These are phyloP conservation scores for Rugalucina vietnamica DNA, from an alignment of 2,888 invertebrate genomes.

Conservation along the genomic window DNA sequence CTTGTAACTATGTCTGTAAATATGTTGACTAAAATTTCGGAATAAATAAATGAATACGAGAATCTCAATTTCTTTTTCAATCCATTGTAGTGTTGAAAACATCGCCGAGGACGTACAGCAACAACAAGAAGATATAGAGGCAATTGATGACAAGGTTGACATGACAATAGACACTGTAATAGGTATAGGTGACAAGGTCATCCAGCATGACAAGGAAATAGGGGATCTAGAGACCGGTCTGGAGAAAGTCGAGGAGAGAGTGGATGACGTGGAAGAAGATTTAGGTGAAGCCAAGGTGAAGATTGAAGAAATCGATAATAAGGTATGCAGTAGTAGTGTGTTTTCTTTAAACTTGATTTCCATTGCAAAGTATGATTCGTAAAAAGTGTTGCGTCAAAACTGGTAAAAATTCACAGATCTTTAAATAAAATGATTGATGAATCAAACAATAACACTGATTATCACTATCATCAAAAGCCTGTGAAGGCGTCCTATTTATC, in stretches of 20 bases:
- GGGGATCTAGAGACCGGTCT: background rate
- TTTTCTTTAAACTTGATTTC: background rate
- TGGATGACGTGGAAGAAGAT: constrained; percentile 16
- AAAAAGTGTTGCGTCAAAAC: no score
- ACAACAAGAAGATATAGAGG: constrained; percentile 68
- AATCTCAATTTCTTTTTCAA: constrained; percentile 2
- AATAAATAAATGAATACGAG: no score
- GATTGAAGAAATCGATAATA: constrained; percentile 17
- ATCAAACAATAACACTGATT: no score
- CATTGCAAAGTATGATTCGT: no score
- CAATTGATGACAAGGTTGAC: constrained; percentile 69
- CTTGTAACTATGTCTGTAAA: no score
- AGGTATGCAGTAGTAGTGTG: background rate
- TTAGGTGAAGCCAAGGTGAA: background rate
- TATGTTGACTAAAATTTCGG: no score
- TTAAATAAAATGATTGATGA: no score
- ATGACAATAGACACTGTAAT: constrained; percentile 68
- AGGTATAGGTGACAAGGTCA: constrained; percentile 67
- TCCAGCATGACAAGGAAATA: constrained; percentile 57
- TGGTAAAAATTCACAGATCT: no score
- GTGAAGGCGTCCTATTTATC: no score
- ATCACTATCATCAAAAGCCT: no score
- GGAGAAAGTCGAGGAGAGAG: background rate
- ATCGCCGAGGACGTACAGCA: constrained; percentile 71
- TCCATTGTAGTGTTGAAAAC: constrained; percentile 67